Percentiles rank a stretch among this genome's conserved stretches.
Evolutionary conservation across 2,888 invertebrate species (phyloP).

Genomic region (Ceratothoa steindachneri): DNA sequence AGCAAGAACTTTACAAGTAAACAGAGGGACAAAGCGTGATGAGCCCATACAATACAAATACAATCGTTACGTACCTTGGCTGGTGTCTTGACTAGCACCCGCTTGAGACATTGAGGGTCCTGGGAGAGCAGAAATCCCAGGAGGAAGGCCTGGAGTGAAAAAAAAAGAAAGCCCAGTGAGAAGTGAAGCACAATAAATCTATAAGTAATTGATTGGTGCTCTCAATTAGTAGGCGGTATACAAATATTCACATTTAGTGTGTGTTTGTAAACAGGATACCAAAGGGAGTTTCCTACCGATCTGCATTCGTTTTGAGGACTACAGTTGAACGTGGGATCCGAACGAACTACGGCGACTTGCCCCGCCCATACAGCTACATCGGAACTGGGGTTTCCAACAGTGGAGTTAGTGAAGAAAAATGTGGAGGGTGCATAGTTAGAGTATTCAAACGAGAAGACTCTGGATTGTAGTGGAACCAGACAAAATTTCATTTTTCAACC

Average conservation of each 20-base stretch:
- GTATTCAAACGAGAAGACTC: background rate
- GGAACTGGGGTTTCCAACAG: background rate
- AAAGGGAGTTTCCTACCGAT: too few species aligned
- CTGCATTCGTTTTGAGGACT: too few species aligned
- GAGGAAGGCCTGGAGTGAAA: conserved; percentile 33
- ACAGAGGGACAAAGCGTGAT: background rate
- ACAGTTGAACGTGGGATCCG: too few species aligned
- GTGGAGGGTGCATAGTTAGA: background rate
- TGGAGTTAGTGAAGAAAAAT: background rate
- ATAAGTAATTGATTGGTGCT: too few species aligned
- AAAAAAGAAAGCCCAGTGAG: background rate
- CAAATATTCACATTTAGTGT: too few species aligned
- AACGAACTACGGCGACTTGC: too few species aligned
- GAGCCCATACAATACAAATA: background rate
- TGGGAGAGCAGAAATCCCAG: conserved; percentile 44
- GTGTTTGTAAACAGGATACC: too few species aligned
- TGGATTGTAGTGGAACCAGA: too few species aligned
- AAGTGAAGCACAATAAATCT: too few species aligned
- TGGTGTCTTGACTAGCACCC: conserved; percentile 40
- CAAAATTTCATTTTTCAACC: too few species aligned
- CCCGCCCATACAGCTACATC: too few species aligned
- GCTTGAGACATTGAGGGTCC: conserved; percentile 44
- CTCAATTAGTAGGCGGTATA: too few species aligned
- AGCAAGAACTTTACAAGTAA: background rate
- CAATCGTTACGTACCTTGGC: conserved; percentile 43